phyloP scores from a whole-genome alignment of 1,140 invertebrate species.

The Yoshiicerus persimilis region DNA sequence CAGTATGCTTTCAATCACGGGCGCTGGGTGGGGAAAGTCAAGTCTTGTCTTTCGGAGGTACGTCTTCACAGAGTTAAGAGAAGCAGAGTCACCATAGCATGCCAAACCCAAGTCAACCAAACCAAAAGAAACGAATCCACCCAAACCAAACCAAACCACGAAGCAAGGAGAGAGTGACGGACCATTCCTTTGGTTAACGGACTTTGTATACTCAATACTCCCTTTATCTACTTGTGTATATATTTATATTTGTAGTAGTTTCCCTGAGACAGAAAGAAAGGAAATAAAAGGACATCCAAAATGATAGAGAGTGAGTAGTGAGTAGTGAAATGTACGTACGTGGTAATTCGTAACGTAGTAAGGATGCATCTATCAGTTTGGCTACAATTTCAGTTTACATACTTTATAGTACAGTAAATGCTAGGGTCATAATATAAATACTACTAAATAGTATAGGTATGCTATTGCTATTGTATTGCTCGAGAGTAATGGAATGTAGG shows the following conservation, averaged over 20 bases:
- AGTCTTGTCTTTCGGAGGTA: background rate
- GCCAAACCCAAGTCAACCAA: background rate
- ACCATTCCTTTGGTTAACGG: background rate
- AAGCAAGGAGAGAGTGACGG: background rate
- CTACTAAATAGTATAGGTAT: too few species aligned
- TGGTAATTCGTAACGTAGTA: background rate
- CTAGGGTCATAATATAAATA: too few species aligned
- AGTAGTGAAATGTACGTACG: background rate
- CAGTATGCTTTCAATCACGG: slow-evolving; percentile 36
- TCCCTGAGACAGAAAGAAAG: background rate
- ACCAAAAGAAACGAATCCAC: background rate
- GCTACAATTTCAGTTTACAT: too few species aligned
- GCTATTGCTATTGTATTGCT: too few species aligned
- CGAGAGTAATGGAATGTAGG: background rate
- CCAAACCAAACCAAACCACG: background rate
- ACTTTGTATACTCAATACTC: background rate
- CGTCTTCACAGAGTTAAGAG: background rate
- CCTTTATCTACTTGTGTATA: background rate
- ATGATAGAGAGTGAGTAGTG: slow-evolving; percentile 18
- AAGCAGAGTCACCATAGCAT: background rate
- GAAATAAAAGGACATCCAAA: slow-evolving; percentile 35
- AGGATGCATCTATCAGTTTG: background rate
- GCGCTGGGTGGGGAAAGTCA: background rate
- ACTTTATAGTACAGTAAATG: too few species aligned
- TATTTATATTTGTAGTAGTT: background rate